These are phyloP conservation scores for Eremobia ochroleuca DNA, from an alignment of 2,888 invertebrate genomes.

Conservation along the genomic window DNA sequence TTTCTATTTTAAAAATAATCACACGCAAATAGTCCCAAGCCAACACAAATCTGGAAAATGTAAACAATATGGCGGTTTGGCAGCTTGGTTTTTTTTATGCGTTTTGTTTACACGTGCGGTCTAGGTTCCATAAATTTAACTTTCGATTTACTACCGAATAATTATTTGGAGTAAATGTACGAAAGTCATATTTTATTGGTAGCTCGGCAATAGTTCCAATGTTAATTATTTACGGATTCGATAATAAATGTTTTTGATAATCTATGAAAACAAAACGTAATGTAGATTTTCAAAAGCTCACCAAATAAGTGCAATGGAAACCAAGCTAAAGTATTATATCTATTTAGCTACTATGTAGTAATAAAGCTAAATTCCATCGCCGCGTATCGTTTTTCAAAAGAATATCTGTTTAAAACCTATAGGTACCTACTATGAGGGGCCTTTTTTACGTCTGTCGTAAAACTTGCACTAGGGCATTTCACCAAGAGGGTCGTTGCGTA, in stretches of 20 bases:
- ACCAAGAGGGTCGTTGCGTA: too few species aligned
- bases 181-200: neutral
- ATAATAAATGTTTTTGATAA: neutral
- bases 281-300: neutral
- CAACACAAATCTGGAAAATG: slow-evolving; percentile 36
- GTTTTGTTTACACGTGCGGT: slow-evolving; percentile 15
- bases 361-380: too few species aligned
- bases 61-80: slow-evolving; percentile 60
- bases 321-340: neutral
- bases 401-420: too few species aligned
- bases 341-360: too few species aligned
- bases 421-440: too few species aligned
- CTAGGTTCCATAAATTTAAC: neutral
- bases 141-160: too few species aligned
- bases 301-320: neutral
- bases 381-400: too few species aligned
- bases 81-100: slow-evolving; percentile 19
- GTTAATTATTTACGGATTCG: neutral
- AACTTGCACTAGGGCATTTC: too few species aligned
- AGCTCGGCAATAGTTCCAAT: neutral
- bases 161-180: neutral
- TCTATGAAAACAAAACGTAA: neutral
- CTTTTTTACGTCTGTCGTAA: too few species aligned
- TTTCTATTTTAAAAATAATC: slow-evolving; percentile 1
- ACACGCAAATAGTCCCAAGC: neutral